Conservation (phyloP, 2,888 invertebrate species). For the Hypena proboscidalis region DNA sequence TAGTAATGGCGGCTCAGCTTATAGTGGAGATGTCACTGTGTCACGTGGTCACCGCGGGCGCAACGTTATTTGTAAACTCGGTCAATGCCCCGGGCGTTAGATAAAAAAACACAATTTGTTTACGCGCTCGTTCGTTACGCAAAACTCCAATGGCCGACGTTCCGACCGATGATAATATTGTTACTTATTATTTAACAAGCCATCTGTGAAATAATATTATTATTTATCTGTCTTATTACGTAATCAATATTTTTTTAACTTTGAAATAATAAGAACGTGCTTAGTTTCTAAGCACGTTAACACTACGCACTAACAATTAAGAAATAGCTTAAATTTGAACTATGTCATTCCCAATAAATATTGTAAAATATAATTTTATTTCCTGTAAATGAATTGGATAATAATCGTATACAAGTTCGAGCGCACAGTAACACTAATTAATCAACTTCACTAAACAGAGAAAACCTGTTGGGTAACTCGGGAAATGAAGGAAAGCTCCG, state of each 20-base stretch:
- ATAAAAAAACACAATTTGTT: constrained; percentile 81
- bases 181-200: constrained; percentile 39
- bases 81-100: constrained; percentile 84
- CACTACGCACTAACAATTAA: no score
- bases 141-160: constrained; percentile 64
- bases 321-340: no score
- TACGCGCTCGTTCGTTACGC: constrained; percentile 79
- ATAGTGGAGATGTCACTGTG: constrained; percentile 66
- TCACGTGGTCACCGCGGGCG: constrained; percentile 82
- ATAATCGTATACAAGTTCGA: constrained; percentile 41
- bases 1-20: constrained; percentile 9
- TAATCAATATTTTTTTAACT: no score
- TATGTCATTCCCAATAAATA: no score
- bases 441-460: constrained; percentile 52
- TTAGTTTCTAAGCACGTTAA: no score
- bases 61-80: constrained; percentile 81
- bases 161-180: constrained; percentile 54
- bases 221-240: no score
- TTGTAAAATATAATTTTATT: constrained; percentile 44
- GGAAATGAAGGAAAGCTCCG: constrained; percentile 80
- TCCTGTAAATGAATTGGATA: constrained; percentile 44
- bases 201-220: constrained; percentile 29
- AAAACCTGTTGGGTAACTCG: constrained; percentile 77
- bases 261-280: no score
- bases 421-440: constrained; percentile 45